These are phyloP conservation scores for Allenopithecus nigroviridis DNA, from an alignment of 2,797 vertebrate genomes.

Conservation along the genomic window DNA sequence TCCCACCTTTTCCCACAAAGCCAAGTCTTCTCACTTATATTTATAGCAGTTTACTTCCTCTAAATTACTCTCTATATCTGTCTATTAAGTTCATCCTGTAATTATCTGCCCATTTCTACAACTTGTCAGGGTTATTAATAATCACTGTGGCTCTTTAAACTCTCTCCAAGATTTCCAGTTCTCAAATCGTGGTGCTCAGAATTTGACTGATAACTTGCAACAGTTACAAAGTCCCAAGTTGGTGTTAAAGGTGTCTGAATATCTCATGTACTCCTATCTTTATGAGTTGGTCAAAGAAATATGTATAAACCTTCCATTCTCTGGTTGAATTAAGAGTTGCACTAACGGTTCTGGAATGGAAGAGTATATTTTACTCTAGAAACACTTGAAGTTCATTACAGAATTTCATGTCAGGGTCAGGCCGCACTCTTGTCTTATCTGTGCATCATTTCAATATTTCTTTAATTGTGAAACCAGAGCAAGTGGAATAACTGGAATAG, in stretches of 20 bases:
- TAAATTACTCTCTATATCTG: conserved; percentile 59
- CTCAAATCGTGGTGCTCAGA: conserved; percentile 47
- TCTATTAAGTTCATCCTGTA: conserved; percentile 71
- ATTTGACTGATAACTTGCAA: conserved; percentile 51
- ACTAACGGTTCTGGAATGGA: conserved; percentile 37
- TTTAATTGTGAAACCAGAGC: conserved; percentile 59
- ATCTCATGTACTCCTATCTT: background rate
- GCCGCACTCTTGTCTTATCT: conserved; percentile 42
- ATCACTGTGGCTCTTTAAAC: conserved; percentile 66
- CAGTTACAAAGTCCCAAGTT: conserved; percentile 35
- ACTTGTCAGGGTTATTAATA: conserved; percentile 62
- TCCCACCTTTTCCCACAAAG: conserved; percentile 56
- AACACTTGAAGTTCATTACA: conserved; percentile 15
- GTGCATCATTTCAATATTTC: conserved; percentile 56
- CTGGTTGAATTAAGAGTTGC: conserved; percentile 15
- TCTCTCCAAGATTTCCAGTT: conserved; percentile 64
- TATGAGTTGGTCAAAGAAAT: conserved; percentile 8
- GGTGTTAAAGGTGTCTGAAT: conserved; percentile 44
- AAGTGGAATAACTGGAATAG: conserved; percentile 70
- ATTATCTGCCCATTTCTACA: conserved; percentile 64
- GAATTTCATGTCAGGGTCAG: conserved; percentile 15
- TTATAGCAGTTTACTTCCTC: conserved; percentile 48
- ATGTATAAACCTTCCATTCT: conserved; percentile 6
- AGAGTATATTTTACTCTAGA: conserved; percentile 30
- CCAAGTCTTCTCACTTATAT: conserved; percentile 43